phyloP scores from a whole-genome alignment of 2,888 invertebrate genomes.

The Lepidocyrtinus sp. region DNA sequence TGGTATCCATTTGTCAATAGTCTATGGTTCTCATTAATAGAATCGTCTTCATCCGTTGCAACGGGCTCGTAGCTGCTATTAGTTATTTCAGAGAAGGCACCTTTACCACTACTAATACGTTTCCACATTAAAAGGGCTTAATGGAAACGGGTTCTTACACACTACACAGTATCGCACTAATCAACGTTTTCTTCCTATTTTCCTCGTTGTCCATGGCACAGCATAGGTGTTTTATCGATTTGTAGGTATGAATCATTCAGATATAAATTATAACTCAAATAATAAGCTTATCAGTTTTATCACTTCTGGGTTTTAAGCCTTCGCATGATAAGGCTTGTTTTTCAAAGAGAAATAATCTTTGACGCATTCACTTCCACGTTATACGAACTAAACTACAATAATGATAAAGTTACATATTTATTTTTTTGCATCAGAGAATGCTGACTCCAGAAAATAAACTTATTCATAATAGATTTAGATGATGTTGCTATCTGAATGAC shows the following conservation, averaged over 20 bases:
- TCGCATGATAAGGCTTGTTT: no score
- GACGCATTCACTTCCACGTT: no score
- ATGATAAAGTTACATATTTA: no score
- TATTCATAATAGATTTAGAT: no score
- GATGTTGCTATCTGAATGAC: no score
- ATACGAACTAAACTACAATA: no score
- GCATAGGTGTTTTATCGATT: not conserved
- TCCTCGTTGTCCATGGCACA: conserved; percentile 22
- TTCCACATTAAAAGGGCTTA: conserved; percentile 62
- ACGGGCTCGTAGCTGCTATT: conserved; percentile 55
- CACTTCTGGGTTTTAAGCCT: no score
- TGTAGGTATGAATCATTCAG: not conserved
- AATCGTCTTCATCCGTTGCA: conserved; percentile 50
- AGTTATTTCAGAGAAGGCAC: conserved; percentile 49
- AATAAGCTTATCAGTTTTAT: not conserved
- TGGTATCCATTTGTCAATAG: conserved; percentile 48
- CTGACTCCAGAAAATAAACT: no score
- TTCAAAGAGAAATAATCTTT: no score
- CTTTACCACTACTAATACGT: conserved; percentile 54
- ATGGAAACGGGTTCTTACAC: not conserved
- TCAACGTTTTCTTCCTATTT: not conserved
- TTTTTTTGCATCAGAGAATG: no score
- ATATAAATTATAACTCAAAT: not conserved
- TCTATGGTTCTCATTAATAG: conserved; percentile 53
- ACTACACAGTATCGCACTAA: conserved; percentile 10